Evolutionary conservation across 2,113 vertebrate genomes (phyloP).

Genomic region (Brachyistius frenatus): DNA sequence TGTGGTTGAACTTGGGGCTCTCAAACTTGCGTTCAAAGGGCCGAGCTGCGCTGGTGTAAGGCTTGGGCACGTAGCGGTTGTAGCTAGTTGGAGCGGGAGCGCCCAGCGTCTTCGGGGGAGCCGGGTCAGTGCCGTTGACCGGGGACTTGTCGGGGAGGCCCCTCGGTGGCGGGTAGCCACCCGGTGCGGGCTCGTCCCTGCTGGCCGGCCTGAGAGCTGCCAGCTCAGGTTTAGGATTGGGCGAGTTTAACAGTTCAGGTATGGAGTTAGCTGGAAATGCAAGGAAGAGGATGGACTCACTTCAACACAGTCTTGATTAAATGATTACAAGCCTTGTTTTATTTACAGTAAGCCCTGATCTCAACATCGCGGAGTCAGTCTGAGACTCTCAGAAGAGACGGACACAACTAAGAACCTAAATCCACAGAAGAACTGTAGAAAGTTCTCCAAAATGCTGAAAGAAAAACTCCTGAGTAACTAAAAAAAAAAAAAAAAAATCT

Average conservation of each 20-base stretch:
- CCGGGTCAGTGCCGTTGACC: slow-evolving; percentile 86
- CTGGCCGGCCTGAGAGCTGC: slow-evolving; percentile 85
- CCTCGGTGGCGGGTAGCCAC: slow-evolving; percentile 78
- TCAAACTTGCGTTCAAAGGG: slow-evolving; percentile 98
- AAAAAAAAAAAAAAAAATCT: no score
- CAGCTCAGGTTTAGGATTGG: slow-evolving; percentile 89
- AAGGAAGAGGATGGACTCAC: background rate
- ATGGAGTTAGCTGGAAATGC: slow-evolving; percentile 87
- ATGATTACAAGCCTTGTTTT: background rate
- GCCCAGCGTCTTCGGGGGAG: slow-evolving; percentile 81
- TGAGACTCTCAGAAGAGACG: no score
- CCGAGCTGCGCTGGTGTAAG: slow-evolving; percentile 89
- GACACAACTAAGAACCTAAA: no score
- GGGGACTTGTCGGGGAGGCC: slow-evolving; percentile 88
- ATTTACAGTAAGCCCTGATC: background rate
- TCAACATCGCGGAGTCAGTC: no score
- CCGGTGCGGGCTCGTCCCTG: slow-evolving; percentile 89
- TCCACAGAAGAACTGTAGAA: no score
- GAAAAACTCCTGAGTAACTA: no score
- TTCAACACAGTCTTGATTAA: background rate
- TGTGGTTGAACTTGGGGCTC: slow-evolving; percentile 99
- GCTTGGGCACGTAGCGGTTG: slow-evolving; percentile 90
- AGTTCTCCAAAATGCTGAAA: no score
- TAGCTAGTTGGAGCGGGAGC: slow-evolving; percentile 82
- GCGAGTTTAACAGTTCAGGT: slow-evolving; percentile 86